phyloP scores from a whole-genome alignment of 2,113 vertebrate genomes.

The Microcebus lehilahytsara region DNA sequence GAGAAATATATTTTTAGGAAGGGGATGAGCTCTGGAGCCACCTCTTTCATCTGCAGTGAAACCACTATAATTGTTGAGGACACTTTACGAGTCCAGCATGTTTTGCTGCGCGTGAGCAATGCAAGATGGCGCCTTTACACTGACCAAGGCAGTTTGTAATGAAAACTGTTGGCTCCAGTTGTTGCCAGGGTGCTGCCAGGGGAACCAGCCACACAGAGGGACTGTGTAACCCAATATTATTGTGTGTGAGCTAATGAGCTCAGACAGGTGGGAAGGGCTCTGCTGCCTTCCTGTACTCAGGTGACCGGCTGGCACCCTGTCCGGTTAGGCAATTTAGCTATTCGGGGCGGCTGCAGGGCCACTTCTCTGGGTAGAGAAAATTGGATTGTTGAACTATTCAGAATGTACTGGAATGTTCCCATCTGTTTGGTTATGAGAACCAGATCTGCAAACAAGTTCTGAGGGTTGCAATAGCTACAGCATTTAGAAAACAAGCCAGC shows the following conservation, averaged over 20 bases:
- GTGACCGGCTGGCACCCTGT: not conserved
- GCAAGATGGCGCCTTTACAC: not conserved
- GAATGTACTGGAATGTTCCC: not conserved
- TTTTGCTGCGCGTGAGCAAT: not conserved
- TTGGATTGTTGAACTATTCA: not conserved
- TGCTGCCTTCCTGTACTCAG: not conserved
- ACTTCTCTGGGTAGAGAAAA: not conserved
- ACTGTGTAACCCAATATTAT: not conserved
- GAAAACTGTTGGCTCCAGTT: not conserved
- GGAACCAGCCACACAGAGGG: not conserved
- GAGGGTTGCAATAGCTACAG: not conserved
- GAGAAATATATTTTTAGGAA: not conserved
- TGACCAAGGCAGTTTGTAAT: not conserved
- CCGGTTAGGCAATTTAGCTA: not conserved
- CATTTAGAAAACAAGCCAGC: not conserved
- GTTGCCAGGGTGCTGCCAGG: not conserved
- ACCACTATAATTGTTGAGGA: not conserved
- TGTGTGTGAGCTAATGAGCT: not conserved
- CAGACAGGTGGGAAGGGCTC: not conserved
- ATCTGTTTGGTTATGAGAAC: not conserved
- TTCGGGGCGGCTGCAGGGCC: not conserved
- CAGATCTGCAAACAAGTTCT: not conserved
- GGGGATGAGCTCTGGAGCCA: not conserved
- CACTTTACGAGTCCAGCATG: not conserved
- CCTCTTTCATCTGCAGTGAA: not conserved